A percentile compares a stretch with the other conserved stretches of the same genome.
phyloP scores from a whole-genome alignment of 1,140 invertebrate species.

The Apis dorsata region DNA sequence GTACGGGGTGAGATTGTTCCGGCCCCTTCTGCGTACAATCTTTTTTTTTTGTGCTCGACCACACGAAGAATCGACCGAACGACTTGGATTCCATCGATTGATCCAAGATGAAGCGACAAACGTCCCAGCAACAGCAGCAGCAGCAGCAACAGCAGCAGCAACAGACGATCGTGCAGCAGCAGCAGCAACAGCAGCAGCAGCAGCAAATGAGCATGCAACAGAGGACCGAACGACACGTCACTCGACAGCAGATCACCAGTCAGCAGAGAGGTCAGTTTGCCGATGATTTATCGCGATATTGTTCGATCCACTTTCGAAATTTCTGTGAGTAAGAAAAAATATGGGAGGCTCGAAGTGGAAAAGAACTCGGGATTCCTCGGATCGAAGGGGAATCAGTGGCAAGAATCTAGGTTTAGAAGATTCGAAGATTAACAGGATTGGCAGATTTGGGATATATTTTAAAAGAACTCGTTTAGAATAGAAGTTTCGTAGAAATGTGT shows the following conservation, averaged over 20 bases:
- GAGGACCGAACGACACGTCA: constrained; percentile 87
- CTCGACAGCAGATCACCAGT: constrained; percentile 86
- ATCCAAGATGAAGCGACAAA: constrained; percentile 82
- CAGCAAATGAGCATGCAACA: constrained; percentile 81
- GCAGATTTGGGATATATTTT: too few relatives aligned
- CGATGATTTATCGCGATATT: constrained; percentile 9
- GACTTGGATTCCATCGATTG: constrained; percentile 37
- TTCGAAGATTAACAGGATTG: neutral
- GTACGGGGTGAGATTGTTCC: neutral
- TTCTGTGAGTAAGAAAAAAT: too few relatives aligned
- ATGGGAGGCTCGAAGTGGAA: too few relatives aligned
- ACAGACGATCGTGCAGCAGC: constrained; percentile 67
- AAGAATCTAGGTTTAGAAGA: neutral
- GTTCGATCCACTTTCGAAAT: neutral
- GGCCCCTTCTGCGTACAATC: neutral
- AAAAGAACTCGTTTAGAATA: too few relatives aligned
- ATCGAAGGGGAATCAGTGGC: neutral
- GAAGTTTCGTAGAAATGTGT: too few relatives aligned
- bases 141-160: constrained; percentile 72
- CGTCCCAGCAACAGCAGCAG: constrained; percentile 74
- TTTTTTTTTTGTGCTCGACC: constrained; percentile 11
- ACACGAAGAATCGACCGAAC: constrained; percentile 18
- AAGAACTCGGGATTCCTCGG: neutral
- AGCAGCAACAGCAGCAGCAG: constrained; percentile 72
- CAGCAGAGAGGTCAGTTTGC: constrained; percentile 87